These are phyloP conservation scores for Zaprionus obscuricornis DNA, from an alignment of 2,888 invertebrate species.

Conservation along the genomic window DNA sequence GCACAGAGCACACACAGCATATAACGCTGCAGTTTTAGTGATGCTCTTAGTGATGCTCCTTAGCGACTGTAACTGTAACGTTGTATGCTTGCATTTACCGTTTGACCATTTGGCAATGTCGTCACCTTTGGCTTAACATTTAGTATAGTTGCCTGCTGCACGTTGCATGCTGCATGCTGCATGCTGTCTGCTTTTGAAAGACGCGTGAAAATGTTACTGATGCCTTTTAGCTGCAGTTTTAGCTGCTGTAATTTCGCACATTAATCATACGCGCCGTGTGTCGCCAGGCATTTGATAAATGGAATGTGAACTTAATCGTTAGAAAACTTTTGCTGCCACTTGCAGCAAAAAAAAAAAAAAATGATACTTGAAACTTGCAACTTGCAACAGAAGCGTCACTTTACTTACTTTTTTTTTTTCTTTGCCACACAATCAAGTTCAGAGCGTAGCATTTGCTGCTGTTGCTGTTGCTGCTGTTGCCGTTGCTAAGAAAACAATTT, in stretches of 20 bases:
- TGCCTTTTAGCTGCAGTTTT: conserved; percentile 6
- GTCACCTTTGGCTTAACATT: conserved; percentile 15
- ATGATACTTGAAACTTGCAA: conserved; percentile 21
- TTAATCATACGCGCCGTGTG: conserved; percentile 65
- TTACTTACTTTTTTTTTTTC: too few species aligned
- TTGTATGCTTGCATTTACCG: background rate
- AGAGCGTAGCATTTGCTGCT: too few species aligned
- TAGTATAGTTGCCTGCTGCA: background rate
- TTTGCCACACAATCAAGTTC: conserved; percentile 37
- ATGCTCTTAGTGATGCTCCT: too few species aligned
- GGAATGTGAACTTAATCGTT: conserved; percentile 39
- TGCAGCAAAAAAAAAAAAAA: too few species aligned
- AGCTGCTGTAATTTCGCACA: too few species aligned
- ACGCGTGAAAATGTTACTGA: conserved; percentile 20
- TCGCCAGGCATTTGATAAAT: conserved; percentile 61
- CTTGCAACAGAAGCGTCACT: conserved; percentile 11
- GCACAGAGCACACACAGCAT: too few species aligned
- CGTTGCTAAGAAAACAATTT: conserved; percentile 58
- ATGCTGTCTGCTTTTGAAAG: too few species aligned
- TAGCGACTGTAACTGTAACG: too few species aligned
- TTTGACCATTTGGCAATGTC: conserved; percentile 40
- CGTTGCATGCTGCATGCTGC: background rate
- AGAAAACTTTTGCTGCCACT: conserved; percentile 4
- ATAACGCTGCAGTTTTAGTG: too few species aligned
- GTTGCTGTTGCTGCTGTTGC: too few species aligned